These are phyloP conservation scores for Cebidichthys violaceus DNA, from an alignment of 2,113 vertebrate species.

Conservation along the genomic window DNA sequence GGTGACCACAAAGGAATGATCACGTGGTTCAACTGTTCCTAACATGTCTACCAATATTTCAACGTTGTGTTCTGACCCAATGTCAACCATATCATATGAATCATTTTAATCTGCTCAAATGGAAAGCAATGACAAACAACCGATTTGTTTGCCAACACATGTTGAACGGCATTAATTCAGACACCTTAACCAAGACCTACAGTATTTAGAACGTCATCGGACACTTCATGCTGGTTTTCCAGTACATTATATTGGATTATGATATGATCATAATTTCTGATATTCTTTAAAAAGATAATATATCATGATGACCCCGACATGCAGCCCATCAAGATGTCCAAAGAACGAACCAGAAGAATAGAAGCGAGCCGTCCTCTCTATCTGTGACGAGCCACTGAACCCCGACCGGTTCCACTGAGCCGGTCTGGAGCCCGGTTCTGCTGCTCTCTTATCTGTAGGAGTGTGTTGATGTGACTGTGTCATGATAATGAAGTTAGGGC, in stretches of 20 bases:
- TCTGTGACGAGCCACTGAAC: slow-evolving; percentile 60
- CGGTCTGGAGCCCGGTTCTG: slow-evolving; percentile 42
- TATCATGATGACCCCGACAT: background rate
- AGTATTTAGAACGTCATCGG: background rate
- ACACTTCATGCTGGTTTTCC: background rate
- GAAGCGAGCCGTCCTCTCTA: slow-evolving; percentile 31
- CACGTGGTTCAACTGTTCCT: background rate
- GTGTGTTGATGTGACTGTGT: slow-evolving; percentile 72
- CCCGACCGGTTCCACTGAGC: slow-evolving; percentile 53
- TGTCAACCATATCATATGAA: background rate
- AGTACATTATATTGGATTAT: background rate
- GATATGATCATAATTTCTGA: background rate
- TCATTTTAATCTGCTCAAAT: background rate
- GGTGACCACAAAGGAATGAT: background rate
- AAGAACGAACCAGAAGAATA: slow-evolving; percentile 20
- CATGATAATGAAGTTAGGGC: slow-evolving; percentile 77
- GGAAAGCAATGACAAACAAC: background rate
- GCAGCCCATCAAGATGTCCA: slow-evolving; percentile 4
- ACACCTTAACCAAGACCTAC: background rate
- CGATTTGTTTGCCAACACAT: background rate
- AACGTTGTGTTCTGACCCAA: background rate
- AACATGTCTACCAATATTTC: background rate
- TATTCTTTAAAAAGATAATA: background rate
- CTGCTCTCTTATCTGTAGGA: slow-evolving; percentile 62
- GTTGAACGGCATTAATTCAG: background rate